A percentile compares a stretch with the other conserved stretches of the same genome.
phyloP scores from a whole-genome alignment of 2,797 vertebrate genomes.

The Myiotriccus ornatus region DNA sequence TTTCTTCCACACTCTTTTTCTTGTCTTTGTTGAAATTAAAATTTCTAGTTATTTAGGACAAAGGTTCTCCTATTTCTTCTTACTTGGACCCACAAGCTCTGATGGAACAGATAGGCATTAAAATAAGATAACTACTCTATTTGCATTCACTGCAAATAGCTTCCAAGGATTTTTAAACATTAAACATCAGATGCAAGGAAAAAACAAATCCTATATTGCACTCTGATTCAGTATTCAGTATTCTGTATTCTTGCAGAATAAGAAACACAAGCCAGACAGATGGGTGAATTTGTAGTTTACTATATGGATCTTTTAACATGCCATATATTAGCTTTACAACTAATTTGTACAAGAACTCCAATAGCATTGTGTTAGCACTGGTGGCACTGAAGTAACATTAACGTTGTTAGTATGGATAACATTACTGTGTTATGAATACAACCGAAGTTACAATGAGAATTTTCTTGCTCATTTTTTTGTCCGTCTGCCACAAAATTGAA shows the following conservation, averaged over 20 bases:
- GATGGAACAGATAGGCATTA: not conserved
- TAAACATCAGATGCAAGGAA: not conserved
- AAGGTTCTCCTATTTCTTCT: not conserved
- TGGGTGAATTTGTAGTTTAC: not conserved
- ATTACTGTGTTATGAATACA: not conserved
- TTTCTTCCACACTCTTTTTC: not conserved
- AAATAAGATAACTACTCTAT: not conserved
- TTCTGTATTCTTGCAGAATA: not conserved
- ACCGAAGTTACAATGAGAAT: not conserved
- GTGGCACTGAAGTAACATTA: not conserved
- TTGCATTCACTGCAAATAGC: not conserved
- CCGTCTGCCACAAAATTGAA: not conserved
- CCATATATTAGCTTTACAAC: not conserved
- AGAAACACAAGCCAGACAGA: not conserved
- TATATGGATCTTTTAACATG: not conserved
- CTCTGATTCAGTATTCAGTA: not conserved
- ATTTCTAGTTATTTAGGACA: not conserved
- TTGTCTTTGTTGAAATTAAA: not conserved
- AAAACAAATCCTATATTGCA: not conserved
- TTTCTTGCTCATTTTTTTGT: not conserved
- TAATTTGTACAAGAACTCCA: not conserved
- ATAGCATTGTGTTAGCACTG: not conserved
- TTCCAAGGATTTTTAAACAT: not conserved
- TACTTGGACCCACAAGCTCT: not conserved
- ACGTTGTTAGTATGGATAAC: not conserved